Evolutionary conservation across 2,888 invertebrate genomes (phyloP).

Genomic region (Drosophila bunnanda): DNA sequence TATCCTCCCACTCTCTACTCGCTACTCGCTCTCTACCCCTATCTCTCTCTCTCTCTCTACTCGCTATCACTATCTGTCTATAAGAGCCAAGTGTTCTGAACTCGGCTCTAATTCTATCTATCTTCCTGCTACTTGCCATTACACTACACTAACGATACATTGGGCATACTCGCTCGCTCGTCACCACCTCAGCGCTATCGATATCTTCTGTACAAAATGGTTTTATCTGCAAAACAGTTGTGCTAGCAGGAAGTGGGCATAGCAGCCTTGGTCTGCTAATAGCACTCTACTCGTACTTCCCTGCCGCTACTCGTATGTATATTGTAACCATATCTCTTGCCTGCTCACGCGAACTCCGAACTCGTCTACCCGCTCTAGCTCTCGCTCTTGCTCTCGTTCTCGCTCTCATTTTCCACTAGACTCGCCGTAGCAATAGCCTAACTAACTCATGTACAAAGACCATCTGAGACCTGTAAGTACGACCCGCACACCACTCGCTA

Average conservation of each 20-base stretch:
- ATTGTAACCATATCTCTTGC: constrained; percentile 46
- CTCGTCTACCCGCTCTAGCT: constrained; percentile 30
- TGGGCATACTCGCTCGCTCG: not conserved
- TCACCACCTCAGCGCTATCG: constrained; percentile 13
- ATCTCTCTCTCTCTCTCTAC: constrained; percentile 1
- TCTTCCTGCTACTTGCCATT: constrained; percentile 13
- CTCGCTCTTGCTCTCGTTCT: constrained; percentile 14
- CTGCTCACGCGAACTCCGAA: constrained; percentile 49
- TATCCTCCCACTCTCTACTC: constrained; percentile 49
- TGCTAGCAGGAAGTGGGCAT: constrained; percentile 9
- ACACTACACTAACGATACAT: constrained; percentile 26
- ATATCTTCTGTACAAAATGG: constrained; percentile 54
- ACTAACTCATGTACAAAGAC: constrained; percentile 40
- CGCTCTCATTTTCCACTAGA: constrained; percentile 54
- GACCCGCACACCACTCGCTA: constrained; percentile 41
- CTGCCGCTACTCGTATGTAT: constrained; percentile 53
- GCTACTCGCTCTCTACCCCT: constrained; percentile 2
- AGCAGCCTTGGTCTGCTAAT: constrained; percentile 12
- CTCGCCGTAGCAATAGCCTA: constrained; percentile 52
- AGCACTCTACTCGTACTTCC: constrained; percentile 25
- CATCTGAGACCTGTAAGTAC: constrained; percentile 49
- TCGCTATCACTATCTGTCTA: not conserved
- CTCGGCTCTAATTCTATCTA: constrained; percentile 18
- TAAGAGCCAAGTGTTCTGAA: not conserved
- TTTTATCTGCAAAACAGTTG: constrained; percentile 32